Conservation (phyloP, 35 echinoderm and acorn worm genomes). For the Ophiothrix spiculata region DNA sequence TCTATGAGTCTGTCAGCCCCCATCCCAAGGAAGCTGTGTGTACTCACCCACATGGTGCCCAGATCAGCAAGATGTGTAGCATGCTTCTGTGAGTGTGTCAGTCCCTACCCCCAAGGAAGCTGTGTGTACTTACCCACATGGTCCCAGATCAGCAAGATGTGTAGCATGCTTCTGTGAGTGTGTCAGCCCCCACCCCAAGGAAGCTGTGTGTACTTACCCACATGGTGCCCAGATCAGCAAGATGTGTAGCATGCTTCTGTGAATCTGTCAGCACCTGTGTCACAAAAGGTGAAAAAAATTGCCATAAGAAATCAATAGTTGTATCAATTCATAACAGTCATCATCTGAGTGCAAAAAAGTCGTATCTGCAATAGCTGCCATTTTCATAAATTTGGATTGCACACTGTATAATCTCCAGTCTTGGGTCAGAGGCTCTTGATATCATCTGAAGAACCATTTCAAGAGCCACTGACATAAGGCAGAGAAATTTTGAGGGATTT, state of each 20-base stretch:
- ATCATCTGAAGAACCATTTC: too few relatives aligned
- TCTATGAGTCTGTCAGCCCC: conserved; percentile 65
- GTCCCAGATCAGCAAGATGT: not conserved
- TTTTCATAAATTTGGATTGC: too few relatives aligned
- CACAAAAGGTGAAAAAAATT: not conserved
- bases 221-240: conserved; percentile 61
- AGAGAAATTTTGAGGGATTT: too few relatives aligned
- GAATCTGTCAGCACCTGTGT: conserved; percentile 67
- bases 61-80: conserved; percentile 39
- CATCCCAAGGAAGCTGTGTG: not conserved
- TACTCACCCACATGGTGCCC: conserved; percentile 90
- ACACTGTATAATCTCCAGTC: too few relatives aligned
- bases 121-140: not conserved
- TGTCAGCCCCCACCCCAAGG: too few relatives aligned
- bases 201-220: conserved; percentile 94
- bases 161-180: not conserved
- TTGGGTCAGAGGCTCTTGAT: too few relatives aligned
- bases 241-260: conserved; percentile 43
- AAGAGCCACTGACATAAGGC: too few relatives aligned
- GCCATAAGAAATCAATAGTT: too few relatives aligned
- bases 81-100: conserved; percentile 17
- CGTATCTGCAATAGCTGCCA: too few relatives aligned
- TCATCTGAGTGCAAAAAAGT: too few relatives aligned
- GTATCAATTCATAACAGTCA: too few relatives aligned
- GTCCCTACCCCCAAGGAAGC: not conserved